Conservation (phyloP, 2,888 invertebrate genomes). For the Venustoraphidia nigricollis region DNA sequence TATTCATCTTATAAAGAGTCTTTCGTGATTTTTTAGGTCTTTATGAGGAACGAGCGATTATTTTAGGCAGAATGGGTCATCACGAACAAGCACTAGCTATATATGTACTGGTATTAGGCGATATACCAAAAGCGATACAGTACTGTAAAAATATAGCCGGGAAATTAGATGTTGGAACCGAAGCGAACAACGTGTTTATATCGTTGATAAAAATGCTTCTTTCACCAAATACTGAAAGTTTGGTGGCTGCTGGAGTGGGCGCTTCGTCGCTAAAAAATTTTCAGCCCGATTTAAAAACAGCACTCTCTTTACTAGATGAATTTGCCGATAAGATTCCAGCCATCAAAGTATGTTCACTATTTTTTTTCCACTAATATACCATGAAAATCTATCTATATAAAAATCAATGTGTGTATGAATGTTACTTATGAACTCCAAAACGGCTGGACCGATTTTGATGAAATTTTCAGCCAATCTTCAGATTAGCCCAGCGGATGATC, state of each 20-base stretch:
- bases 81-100: conserved; percentile 89
- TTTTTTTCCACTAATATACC: conserved; percentile 2
- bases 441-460: too few relatives aligned
- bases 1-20: too few relatives aligned
- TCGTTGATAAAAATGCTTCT: conserved; percentile 24
- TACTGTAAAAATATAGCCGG: conserved; percentile 61
- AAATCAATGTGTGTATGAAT: too few relatives aligned
- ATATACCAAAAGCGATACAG: conserved; percentile 65
- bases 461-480: too few relatives aligned
- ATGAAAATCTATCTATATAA: too few relatives aligned
- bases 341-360: conserved; percentile 37
- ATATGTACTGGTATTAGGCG: conserved; percentile 77
- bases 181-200: conserved; percentile 20
- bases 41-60: conserved; percentile 87
- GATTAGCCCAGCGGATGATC: too few relatives aligned
- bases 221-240: conserved; percentile 20
- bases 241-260: conserved; percentile 18
- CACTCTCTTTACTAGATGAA: conserved; percentile 64
- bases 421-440: too few relatives aligned
- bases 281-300: conserved; percentile 62
- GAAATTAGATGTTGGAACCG: conserved; percentile 9
- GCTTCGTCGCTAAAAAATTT: conserved; percentile 22
- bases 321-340: conserved; percentile 78
- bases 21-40: conserved; percentile 31
- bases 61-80: conserved; percentile 75